Percentiles rank a stretch among this genome's conserved stretches.
Conservation (phyloP, 1,140 invertebrate species). For the Anastatus disparis region DNA sequence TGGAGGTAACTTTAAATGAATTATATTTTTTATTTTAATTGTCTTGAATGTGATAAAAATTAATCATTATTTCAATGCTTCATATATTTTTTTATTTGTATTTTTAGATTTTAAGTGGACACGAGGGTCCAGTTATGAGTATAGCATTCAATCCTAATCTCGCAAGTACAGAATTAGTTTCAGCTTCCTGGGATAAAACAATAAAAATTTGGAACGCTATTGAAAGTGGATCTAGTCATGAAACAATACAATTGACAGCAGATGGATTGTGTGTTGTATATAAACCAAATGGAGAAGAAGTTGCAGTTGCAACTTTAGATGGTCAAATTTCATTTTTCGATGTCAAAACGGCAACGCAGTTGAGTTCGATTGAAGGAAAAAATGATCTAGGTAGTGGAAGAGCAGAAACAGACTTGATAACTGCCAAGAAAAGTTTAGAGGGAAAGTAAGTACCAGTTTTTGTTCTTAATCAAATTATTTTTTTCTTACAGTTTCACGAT, state of each 20-base stretch:
- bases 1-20: slow-evolving; percentile 76
- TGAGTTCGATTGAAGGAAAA: slow-evolving; percentile 84
- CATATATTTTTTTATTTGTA: not conserved
- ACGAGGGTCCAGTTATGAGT: slow-evolving; percentile 89
- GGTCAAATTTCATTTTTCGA: slow-evolving; percentile 91
- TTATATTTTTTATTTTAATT: not conserved
- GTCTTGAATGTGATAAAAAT: not conserved
- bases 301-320: slow-evolving; percentile 91
- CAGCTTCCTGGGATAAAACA: slow-evolving; percentile 95
- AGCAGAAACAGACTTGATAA: slow-evolving; percentile 86
- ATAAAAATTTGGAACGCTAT: slow-evolving; percentile 91
- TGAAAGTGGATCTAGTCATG: slow-evolving; percentile 83
- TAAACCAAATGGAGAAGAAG: slow-evolving; percentile 88
- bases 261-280: slow-evolving; percentile 89
- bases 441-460: slow-evolving; percentile 77
- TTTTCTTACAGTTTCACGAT: not conserved
- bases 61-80: not conserved
- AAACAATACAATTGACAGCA: slow-evolving; percentile 80
- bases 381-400: slow-evolving; percentile 88
- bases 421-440: slow-evolving; percentile 84
- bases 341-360: slow-evolving; percentile 76
- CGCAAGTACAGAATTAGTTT: slow-evolving; percentile 80
- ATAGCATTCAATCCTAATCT: slow-evolving; percentile 83
- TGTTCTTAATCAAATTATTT: slow-evolving; percentile 3
- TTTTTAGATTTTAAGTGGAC: slow-evolving; percentile 83